Conservation (phyloP, 1,140 invertebrate species). For the Aethina tumida region DNA sequence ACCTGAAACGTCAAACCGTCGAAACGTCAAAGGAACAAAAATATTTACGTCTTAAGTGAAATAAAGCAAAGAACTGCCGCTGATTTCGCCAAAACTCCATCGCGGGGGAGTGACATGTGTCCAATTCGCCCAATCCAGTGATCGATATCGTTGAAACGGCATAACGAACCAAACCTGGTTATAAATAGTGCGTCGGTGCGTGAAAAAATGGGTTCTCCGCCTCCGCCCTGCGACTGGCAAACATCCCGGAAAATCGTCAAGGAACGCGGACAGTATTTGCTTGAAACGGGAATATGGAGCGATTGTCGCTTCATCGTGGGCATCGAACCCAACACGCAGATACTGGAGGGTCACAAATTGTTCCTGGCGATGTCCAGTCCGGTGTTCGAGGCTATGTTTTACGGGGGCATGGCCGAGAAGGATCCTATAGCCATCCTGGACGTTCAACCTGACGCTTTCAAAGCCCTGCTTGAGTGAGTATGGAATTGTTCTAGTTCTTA, state of each 20-base stretch:
- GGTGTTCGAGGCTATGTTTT: conserved; percentile 75
- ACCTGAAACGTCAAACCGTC: no score
- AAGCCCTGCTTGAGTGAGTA: conserved; percentile 56
- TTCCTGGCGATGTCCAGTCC: conserved; percentile 76
- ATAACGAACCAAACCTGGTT: no score
- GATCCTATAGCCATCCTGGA: conserved; percentile 68
- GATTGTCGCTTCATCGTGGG: conserved; percentile 78
- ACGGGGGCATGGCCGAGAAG: conserved; percentile 57
- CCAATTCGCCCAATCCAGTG: no score
- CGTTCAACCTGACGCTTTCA: conserved; percentile 76
- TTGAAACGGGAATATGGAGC: conserved; percentile 67
- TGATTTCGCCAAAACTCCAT: no score
- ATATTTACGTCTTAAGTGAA: no score
- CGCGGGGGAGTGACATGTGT: no score
- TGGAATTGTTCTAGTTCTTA: conserved; percentile 11
- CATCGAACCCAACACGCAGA: conserved; percentile 59
- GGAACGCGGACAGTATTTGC: conserved; percentile 56
- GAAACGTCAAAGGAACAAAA: no score
- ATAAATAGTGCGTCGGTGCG: no score
- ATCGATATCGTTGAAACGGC: no score
- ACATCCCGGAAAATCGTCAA: conserved; percentile 54
- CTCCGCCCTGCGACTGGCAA: conserved; percentile 58
- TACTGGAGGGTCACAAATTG: conserved; percentile 66
- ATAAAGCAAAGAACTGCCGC: no score
- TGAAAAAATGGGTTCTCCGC: conserved; percentile 25